These are phyloP conservation scores for Hippopotamyrus pictus DNA, from an alignment of 2,797 vertebrate genomes.

Conservation along the genomic window DNA sequence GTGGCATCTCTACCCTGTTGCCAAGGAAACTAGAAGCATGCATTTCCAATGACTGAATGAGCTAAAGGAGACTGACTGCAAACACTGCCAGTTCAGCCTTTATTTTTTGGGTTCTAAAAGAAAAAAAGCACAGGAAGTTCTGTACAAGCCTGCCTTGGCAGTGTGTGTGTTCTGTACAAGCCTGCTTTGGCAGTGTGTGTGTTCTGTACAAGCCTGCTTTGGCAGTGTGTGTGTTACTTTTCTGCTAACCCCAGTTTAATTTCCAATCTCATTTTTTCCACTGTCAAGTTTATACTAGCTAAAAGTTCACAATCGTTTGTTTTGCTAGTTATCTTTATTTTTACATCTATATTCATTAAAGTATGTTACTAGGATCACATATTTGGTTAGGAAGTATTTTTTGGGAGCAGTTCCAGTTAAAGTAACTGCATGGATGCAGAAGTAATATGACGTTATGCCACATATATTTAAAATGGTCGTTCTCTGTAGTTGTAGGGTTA, in stretches of 20 bases:
- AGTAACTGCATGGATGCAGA: neutral
- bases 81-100: constrained; percentile 40
- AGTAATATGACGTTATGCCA: neutral
- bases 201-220: constrained; percentile 49
- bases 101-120: constrained; percentile 44
- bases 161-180: constrained; percentile 49
- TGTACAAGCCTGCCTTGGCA: constrained; percentile 54
- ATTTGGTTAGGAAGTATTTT: constrained; percentile 18
- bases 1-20: constrained; percentile 45
- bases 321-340: neutral
- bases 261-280: neutral
- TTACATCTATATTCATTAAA: constrained; percentile 14
- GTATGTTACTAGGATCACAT: constrained; percentile 13
- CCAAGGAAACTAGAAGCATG: constrained; percentile 56
- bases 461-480: neutral
- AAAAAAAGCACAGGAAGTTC: constrained; percentile 59
- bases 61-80: constrained; percentile 46
- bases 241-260: constrained; percentile 3
- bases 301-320: neutral
- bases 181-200: constrained; percentile 43
- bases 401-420: constrained; percentile 5
- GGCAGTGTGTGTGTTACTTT: constrained; percentile 35
- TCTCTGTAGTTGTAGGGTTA: neutral
- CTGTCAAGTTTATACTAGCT: constrained; percentile 3
- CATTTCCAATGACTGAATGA: constrained; percentile 49